phyloP scores from a whole-genome alignment of 2,888 invertebrate species.

The Ormyrus nitidulus region DNA sequence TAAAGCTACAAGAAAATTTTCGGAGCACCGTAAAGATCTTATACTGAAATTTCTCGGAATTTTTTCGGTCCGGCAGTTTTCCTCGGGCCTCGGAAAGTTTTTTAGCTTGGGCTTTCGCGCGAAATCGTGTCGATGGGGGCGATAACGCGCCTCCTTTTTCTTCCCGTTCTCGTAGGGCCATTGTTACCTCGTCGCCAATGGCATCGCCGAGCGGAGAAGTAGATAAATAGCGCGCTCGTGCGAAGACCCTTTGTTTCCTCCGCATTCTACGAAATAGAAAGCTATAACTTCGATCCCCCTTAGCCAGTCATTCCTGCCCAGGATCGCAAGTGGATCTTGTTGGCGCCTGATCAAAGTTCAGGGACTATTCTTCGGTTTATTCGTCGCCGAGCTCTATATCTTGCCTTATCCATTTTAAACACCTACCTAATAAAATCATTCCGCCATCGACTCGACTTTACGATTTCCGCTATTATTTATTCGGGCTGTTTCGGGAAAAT shows the following conservation, averaged over 20 bases:
- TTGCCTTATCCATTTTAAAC: not conserved
- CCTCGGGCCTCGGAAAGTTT: not conserved
- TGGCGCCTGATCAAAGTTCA: conserved; percentile 28
- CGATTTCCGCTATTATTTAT: not conserved
- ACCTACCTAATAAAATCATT: not conserved
- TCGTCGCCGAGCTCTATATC: not conserved
- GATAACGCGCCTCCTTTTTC: conserved; percentile 31
- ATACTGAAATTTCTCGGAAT: not conserved
- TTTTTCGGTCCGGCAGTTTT: not conserved
- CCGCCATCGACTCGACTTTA: not conserved
- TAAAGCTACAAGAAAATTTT: not conserved
- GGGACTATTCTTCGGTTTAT: not conserved
- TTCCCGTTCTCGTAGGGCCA: conserved; percentile 12
- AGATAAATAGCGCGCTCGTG: conserved; percentile 38
- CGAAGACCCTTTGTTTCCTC: conserved; percentile 41
- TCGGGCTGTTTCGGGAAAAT: too few relatives aligned
- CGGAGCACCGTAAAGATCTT: not conserved
- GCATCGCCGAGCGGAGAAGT: conserved; percentile 17
- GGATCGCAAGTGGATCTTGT: conserved; percentile 1
- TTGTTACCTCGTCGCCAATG: conserved; percentile 34
- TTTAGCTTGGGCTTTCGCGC: conserved; percentile 1
- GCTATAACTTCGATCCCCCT: conserved; percentile 36
- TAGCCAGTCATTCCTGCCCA: conserved; percentile 13
- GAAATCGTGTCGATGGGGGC: conserved; percentile 33
- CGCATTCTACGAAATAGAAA: conserved; percentile 34